A percentile compares a stretch with the other conserved stretches of the same genome.
Conservation (phyloP, 2,113 vertebrate genomes). For the Cynopterus brachyotis region DNA sequence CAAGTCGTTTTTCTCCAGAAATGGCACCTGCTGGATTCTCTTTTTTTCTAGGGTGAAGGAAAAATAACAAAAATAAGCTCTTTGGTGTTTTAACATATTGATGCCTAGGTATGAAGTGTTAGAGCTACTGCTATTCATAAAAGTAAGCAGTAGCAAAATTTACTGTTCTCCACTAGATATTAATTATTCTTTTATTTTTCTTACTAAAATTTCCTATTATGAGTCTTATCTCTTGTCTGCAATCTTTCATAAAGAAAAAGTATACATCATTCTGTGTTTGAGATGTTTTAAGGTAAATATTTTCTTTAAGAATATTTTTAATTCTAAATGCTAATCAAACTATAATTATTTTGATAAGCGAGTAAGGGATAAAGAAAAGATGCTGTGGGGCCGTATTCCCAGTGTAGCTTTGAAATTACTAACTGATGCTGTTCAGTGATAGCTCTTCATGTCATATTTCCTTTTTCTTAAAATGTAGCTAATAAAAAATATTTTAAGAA, state of each 20-base stretch:
- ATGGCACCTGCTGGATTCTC: slow-evolving; percentile 43
- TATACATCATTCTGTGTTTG: background rate
- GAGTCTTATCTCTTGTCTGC: slow-evolving; percentile 45
- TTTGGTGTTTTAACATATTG: slow-evolving; percentile 30
- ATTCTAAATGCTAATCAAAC: background rate
- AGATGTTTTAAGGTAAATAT: slow-evolving; percentile 12
- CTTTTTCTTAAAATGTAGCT: background rate
- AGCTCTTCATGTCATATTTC: background rate
- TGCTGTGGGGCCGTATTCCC: background rate
- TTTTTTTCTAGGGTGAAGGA: slow-evolving; percentile 16
- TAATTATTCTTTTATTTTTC: slow-evolving; percentile 62
- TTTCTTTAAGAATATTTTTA: slow-evolving; percentile 19
- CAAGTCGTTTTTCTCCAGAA: slow-evolving; percentile 59
- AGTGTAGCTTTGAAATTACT: background rate
- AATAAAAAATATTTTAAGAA: background rate
- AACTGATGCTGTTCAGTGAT: background rate
- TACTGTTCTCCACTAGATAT: slow-evolving; percentile 63
- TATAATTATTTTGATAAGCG: background rate
- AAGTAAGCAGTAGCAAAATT: slow-evolving; percentile 72
- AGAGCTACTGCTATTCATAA: slow-evolving; percentile 71
- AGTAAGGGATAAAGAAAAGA: background rate
- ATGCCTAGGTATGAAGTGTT: slow-evolving; percentile 21
- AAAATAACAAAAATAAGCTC: slow-evolving; percentile 62
- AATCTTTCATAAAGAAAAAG: slow-evolving; percentile 33
- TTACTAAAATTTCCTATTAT: slow-evolving; percentile 45